These are phyloP conservation scores for Ceratotherium simum DNA, from an alignment of 2,113 vertebrate species.

Conservation along the genomic window DNA sequence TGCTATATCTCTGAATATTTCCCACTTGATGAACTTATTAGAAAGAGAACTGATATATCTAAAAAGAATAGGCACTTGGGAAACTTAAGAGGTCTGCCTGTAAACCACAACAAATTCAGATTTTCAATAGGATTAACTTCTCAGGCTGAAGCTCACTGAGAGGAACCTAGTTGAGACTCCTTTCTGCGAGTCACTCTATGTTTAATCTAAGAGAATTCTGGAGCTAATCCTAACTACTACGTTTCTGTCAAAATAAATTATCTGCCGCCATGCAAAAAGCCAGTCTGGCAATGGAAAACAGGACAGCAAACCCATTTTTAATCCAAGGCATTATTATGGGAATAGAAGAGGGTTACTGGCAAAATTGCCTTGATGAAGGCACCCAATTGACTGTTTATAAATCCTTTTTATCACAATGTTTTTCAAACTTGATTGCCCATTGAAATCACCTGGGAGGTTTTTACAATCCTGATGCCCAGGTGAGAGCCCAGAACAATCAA, in stretches of 20 bases:
- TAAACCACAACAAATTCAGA: not conserved
- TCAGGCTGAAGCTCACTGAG: not conserved
- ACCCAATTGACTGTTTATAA: not conserved
- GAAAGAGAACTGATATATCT: not conserved
- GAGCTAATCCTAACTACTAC: not conserved
- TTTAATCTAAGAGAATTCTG: not conserved
- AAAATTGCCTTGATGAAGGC: conserved; percentile 37
- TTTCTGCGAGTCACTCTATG: not conserved
- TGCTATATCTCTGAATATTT: not conserved
- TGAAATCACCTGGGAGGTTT: not conserved
- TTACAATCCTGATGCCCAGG: not conserved
- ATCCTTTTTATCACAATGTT: not conserved
- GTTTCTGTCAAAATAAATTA: conserved; percentile 46
- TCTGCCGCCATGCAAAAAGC: not conserved
- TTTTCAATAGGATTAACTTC: not conserved
- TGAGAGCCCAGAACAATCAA: not conserved
- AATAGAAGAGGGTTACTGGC: not conserved
- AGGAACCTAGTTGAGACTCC: not conserved
- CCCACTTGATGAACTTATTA: not conserved
- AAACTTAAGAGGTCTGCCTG: not conserved
- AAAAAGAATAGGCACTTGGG: not conserved
- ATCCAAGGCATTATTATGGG: not conserved
- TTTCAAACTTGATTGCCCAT: not conserved
- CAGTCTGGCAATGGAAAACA: not conserved
- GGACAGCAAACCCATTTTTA: not conserved